phyloP scores from a whole-genome alignment of 1,140 invertebrate species.

The Lutraria rhynchaena region DNA sequence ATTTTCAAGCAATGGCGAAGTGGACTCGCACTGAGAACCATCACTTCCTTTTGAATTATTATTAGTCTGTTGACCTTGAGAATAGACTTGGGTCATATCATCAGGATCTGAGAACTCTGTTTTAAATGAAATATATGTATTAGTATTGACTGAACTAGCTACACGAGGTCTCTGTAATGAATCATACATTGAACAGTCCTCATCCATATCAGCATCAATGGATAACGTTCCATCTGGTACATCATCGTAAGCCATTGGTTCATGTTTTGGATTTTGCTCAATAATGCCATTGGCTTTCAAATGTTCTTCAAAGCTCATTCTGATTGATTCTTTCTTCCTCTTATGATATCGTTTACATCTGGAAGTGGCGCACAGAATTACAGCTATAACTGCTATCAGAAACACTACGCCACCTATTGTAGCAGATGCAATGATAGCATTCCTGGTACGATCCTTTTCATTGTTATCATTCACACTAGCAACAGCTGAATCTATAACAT shows the following conservation, averaged over 20 bases:
- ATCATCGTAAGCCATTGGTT: slow-evolving; percentile 36
- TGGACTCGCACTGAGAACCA: slow-evolving; percentile 71
- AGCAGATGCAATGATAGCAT: slow-evolving; percentile 68
- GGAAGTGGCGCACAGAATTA: slow-evolving; percentile 60
- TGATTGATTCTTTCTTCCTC: slow-evolving; percentile 64
- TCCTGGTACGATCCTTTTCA: slow-evolving; percentile 40
- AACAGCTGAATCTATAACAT: slow-evolving; percentile 15
- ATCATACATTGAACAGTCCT: slow-evolving; percentile 50
- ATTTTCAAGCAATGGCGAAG: slow-evolving; percentile 67
- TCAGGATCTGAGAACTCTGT: slow-evolving; percentile 70
- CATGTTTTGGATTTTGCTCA: slow-evolving; percentile 43
- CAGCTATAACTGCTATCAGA: slow-evolving; percentile 58
- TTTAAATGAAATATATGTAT: slow-evolving; percentile 75
- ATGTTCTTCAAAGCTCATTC: slow-evolving; percentile 70
- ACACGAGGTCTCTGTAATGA: slow-evolving; percentile 51
- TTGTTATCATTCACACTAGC: not conserved
- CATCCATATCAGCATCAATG: slow-evolving; percentile 29
- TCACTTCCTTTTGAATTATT: slow-evolving; percentile 58
- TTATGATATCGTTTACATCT: slow-evolving; percentile 60
- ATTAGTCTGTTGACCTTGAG: slow-evolving; percentile 29
- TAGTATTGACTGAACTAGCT: slow-evolving; percentile 49
- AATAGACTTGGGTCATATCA: slow-evolving; percentile 54
- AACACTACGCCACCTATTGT: slow-evolving; percentile 69
- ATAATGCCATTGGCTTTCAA: slow-evolving; percentile 65
- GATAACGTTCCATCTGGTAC: slow-evolving; percentile 26